Conservation (phyloP, 2,797 vertebrate genomes). For the Myotis pilosus region DNA sequence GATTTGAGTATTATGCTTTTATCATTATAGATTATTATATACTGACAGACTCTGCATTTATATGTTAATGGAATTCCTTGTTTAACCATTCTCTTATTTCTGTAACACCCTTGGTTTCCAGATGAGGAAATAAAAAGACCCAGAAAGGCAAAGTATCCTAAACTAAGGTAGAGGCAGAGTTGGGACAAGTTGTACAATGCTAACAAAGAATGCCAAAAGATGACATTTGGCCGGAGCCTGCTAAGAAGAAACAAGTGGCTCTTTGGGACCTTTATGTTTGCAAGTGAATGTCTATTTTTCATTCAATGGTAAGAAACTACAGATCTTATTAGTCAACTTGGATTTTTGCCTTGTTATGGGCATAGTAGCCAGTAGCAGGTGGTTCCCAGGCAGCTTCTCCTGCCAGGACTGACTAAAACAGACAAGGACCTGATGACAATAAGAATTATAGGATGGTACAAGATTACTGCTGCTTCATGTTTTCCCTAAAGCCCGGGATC, state of each 20-base stretch:
- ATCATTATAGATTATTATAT: not conserved
- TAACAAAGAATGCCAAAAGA: not conserved
- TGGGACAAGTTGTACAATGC: not conserved
- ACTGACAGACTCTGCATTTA: not conserved
- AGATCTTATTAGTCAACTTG: not conserved
- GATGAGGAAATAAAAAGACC: not conserved
- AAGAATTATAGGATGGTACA: not conserved
- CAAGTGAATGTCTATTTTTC: not conserved
- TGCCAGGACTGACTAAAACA: not conserved
- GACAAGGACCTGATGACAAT: not conserved
- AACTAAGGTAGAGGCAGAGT: not conserved
- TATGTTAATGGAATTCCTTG: not conserved
- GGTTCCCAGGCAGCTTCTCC: not conserved
- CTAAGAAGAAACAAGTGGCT: not conserved
- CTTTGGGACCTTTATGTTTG: not conserved
- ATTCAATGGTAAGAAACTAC: conserved; percentile 26
- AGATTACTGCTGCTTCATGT: not conserved
- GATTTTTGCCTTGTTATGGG: not conserved
- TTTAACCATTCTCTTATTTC: conserved; percentile 30
- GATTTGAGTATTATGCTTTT: too few relatives aligned
- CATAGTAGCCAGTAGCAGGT: not conserved
- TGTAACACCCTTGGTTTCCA: not conserved
- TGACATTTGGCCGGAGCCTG: not conserved
- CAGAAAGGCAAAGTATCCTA: not conserved
- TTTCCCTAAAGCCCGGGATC: not conserved